Evolutionary conservation across 2,888 invertebrate species (phyloP), one percentile per base, ranked within the genome.

Genomic region (Leptopilina syphax): DNA sequence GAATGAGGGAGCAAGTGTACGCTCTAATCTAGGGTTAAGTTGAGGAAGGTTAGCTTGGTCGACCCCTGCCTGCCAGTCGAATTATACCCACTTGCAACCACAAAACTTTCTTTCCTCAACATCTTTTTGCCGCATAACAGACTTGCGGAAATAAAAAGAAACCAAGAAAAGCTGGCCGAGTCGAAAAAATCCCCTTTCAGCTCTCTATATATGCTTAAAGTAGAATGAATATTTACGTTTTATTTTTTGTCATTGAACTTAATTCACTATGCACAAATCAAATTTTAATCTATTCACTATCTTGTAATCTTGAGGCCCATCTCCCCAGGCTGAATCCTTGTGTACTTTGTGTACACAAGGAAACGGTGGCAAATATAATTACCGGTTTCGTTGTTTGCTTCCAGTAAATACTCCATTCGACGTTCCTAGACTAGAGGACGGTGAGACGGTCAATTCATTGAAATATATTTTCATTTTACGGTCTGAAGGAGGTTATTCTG

Each of bases 341-440:
- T 70, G 60, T 54, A 67, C 63, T 85, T 83, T 86, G 88, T 90
- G 86, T 90, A 85, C 86, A 85, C 82, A 88, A 88, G 89, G 87
- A 90, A 91, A 90, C 87, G 86, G 87, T 87, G 88, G 86, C 87
- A 89, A 91, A 91, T 89, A 88, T 90, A 90, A 90, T 91, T 89
- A 89, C 89, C 89, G 88, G 88, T 89, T 86, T 87, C 85, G 85
- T 82, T 84, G 89, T 91, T 91, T 91, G 87, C 86, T 83, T 73
- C 79, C 76, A 83, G 86, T 87, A 90, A 91, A 90, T 87, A 90
- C 68, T 76, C n/a, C 68, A 65, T 65, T 77, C 54, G 8, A 24
- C 13, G 18, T 60, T 60, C 34, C 77, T 77, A 57, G 80, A 84
- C 82, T 76, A 78, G 79, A 79, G 83, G 82, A 87, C 87, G 85